Evolutionary conservation across 2,113 vertebrate species (phyloP).

Genomic region (Chaetops frenatus): DNA sequence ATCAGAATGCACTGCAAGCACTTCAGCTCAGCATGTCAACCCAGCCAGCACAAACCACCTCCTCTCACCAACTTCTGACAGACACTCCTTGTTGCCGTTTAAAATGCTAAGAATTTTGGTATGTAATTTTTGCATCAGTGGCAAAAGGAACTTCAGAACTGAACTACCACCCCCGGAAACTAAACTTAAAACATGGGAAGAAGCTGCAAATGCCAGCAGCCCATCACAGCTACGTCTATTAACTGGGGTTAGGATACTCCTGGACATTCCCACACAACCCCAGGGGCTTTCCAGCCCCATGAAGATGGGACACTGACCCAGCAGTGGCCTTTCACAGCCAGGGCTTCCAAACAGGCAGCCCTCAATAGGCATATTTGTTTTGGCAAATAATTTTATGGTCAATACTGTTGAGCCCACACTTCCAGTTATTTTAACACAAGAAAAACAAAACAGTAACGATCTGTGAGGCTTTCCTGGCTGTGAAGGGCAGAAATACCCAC

Average conservation of each 20-base stretch:
- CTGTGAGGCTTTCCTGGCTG: background rate
- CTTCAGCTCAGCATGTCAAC: background rate
- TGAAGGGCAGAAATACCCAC: background rate
- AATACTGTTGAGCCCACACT: background rate
- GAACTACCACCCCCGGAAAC: background rate
- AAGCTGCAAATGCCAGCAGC: background rate
- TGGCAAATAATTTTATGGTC: background rate
- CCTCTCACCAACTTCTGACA: background rate
- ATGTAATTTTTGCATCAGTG: background rate
- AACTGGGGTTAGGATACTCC: background rate
- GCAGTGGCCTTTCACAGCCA: background rate
- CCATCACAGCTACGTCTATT: background rate
- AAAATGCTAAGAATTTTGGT: background rate
- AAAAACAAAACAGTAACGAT: background rate
- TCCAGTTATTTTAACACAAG: background rate
- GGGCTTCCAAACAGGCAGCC: background rate
- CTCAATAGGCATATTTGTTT: accelerated
- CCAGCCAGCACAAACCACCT: background rate
- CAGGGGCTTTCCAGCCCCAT: background rate
- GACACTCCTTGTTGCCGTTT: background rate
- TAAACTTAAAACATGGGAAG: background rate
- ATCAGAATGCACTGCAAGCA: background rate
- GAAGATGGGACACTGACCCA: background rate
- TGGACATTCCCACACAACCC: background rate
- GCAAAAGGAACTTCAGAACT: background rate